Base-by-base conservation (phyloP, 2,888 invertebrate genomes). In the Oscheius sp. region DNA sequence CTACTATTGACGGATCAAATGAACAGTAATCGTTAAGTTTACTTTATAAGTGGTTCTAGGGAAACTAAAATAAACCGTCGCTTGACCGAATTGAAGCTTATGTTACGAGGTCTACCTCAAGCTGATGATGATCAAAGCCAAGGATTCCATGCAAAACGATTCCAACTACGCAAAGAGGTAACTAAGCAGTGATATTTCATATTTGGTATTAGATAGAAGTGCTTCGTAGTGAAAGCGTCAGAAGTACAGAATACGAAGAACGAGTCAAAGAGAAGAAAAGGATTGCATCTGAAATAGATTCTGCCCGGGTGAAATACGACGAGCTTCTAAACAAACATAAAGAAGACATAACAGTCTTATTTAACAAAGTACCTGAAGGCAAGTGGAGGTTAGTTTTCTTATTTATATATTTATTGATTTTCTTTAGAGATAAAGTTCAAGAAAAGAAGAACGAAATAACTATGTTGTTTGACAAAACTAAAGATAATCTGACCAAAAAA, bases 211-310 rank as follows among this genome's bases (percentile, higher is more conserved):
- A 71, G 61, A 16, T 77, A 27, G 77, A 74, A 25, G 49, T 16
- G 0, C 63, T 79, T 2, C 72, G 73, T 2, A 64, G 55, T n/a
- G 46, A 66, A 13, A 76, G 73, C 9, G 6, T 35, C 6, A 64
- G 66, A 21, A 75, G 74, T 2, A 77, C 75, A 41, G 64, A 61
- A 27, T 69, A 66, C 46, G 72, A 73, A 0, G 74, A 76, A 13
- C 21, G 35, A 13, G 76, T 73, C n/a, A 77, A 73, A 43, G 76
- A 77, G n/a, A 63, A 46, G 23, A 61, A 45, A 12, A 63, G 29
- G 5, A 43, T 70, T 13, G 61, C 46, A 16, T 27, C 68, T 46
- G 61, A 70, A 5, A n/a, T 71, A 12, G 21, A 43, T 7, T 49
- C 23, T 12, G n/a, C 29, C 1, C 16, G 35, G 16, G 61, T 49